phyloP scores from a whole-genome alignment of 1,140 invertebrate genomes.

The Drosophila baimaii region DNA sequence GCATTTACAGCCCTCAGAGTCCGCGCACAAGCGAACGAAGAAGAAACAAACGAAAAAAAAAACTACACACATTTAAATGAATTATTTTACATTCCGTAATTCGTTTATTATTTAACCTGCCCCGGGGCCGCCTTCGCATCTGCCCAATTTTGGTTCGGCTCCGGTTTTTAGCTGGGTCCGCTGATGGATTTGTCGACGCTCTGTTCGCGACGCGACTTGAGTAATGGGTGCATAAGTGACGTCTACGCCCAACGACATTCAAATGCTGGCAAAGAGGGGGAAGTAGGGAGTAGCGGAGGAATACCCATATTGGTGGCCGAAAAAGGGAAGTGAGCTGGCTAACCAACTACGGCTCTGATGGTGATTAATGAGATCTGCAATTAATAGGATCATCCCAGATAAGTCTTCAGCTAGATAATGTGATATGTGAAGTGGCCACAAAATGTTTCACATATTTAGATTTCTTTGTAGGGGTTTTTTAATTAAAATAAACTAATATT shows the following conservation, averaged over 20 bases:
- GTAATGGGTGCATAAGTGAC: constrained; percentile 71
- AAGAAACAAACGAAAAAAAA: background rate
- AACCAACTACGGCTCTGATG: constrained; percentile 37
- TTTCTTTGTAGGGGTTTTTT: background rate
- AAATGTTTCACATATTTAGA: background rate
- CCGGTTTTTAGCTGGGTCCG: constrained; percentile 27
- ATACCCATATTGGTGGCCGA: constrained; percentile 9
- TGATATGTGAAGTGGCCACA: background rate
- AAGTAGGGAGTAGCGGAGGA: background rate
- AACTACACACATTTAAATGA: constrained; percentile 62
- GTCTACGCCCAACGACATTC: constrained; percentile 56
- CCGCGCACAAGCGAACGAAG: constrained; percentile 10
- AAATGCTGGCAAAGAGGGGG: constrained; percentile 15
- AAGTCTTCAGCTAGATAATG: background rate
- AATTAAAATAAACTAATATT: background rate
- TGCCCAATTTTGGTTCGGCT: constrained; percentile 31
- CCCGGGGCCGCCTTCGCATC: constrained; percentile 38
- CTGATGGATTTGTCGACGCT: constrained; percentile 74
- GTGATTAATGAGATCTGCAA: constrained; percentile 51
- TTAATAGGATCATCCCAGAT: constrained; percentile 35
- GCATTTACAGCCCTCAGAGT: constrained; percentile 59
- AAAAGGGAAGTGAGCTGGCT: constrained; percentile 29
- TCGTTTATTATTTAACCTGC: constrained; percentile 70
- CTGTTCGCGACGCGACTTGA: constrained; percentile 59
- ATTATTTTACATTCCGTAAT: constrained; percentile 69